Evolutionary conservation across 2,113 vertebrate species (phyloP).

Genomic region (Corydoras maculifer): DNA sequence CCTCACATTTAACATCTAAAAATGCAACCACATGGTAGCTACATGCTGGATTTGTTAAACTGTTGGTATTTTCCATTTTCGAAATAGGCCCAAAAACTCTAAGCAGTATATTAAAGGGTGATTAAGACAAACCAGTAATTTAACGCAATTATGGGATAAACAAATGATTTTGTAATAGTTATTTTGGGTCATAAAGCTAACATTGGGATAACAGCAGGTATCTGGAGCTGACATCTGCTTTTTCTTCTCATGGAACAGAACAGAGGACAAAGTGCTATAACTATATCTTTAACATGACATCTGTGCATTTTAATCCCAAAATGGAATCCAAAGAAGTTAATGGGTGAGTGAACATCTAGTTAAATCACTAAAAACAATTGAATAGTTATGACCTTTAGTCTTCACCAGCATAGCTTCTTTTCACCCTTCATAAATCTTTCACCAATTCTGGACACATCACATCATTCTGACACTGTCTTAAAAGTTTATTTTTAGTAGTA

Average conservation of each 20-base stretch:
- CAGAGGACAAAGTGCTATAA: constrained; percentile 15
- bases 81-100: background rate
- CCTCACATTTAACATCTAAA: background rate
- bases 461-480: too few relatives aligned
- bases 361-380: constrained; percentile 9
- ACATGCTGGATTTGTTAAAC: background rate
- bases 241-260: constrained; percentile 32
- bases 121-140: background rate
- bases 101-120: background rate
- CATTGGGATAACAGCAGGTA: background rate
- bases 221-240: background rate
- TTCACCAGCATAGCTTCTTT: background rate
- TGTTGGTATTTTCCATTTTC: background rate
- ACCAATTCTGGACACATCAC: too few relatives aligned
- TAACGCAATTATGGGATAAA: too few relatives aligned
- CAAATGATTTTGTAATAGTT: too few relatives aligned
- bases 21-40: too few relatives aligned
- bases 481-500: too few relatives aligned
- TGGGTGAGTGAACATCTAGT: constrained; percentile 62
- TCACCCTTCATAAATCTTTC: background rate
- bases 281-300: constrained; percentile 62
- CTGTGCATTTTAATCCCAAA: constrained; percentile 67
- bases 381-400: constrained; percentile 25
- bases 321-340: constrained; percentile 56
- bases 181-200: background rate